Evolutionary conservation across 2,888 invertebrate species (phyloP).

Genomic region (Agrilus mali): DNA sequence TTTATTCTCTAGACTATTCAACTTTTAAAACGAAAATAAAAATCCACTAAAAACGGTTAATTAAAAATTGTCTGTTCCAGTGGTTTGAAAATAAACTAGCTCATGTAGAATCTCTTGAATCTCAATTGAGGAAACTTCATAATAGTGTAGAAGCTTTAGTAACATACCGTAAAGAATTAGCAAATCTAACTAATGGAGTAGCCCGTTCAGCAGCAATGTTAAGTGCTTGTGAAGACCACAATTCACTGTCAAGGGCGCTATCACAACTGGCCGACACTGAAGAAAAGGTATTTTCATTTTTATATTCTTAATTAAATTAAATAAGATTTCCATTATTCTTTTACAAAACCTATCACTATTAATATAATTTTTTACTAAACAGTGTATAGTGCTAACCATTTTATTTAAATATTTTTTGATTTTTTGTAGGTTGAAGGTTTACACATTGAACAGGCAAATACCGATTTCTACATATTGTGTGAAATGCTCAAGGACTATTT

Average conservation of each 20-base stretch:
- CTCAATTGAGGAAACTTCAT: conserved; percentile 75
- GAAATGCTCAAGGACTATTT: conserved; percentile 93
- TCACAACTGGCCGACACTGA: conserved; percentile 83
- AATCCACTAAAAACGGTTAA: not conserved
- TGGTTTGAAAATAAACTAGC: conserved; percentile 97
- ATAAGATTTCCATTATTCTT: no score
- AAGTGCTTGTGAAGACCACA: conserved; percentile 87
- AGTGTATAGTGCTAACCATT: no score
- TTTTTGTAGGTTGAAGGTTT: conserved; percentile 62
- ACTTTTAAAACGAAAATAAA: not conserved
- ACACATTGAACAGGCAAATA: conserved; percentile 84
- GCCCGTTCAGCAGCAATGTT: conserved; percentile 83
- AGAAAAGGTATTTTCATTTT: conserved; percentile 43
- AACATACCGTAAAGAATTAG: conserved; percentile 72
- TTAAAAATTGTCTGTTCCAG: conserved; percentile 36
- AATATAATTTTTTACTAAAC: no score
- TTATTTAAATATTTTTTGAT: no score
- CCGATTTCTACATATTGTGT: conserved; percentile 87
- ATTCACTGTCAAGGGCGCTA: conserved; percentile 77
- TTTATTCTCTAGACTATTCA: not conserved
- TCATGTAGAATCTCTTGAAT: conserved; percentile 84
- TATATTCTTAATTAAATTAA: no score
- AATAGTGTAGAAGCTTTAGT: conserved; percentile 80
- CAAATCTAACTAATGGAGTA: conserved; percentile 65
- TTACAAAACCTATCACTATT: no score